Evolutionary conservation across 2,113 vertebrate species (phyloP), one percentile per base, ranked within the genome.

Genomic region (Laterallus jamaicensis): DNA sequence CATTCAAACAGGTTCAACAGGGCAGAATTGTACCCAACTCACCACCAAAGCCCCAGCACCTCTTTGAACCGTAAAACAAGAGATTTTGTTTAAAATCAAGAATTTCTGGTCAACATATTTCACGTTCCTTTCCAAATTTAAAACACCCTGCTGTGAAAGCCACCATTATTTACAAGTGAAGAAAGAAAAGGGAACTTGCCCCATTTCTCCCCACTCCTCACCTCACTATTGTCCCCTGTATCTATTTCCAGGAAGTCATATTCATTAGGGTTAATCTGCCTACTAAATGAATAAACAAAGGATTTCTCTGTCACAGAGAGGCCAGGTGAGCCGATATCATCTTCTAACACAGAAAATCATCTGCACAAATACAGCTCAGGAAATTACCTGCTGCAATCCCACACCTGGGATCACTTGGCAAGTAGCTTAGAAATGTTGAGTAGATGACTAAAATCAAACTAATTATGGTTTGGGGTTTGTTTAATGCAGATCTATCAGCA

Each of bases 231-330:
- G 98, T 99, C 97, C 97, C 97, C 95, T 97, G 98, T 98, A 98
- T 98, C 98, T 97, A 89, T 98, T 99, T 98, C 98, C 98, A 98
- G 98, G 98, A 99, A 98, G 98, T 98, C 98, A 98, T 97, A 98
- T 98, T 98, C 98, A 98, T 98, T 98, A 98, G 98, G 98, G 98
- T 98, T 98, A 98, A 99, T 98, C 98, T 98, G 97, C 98, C 98
- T 97, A 96, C 98, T 98, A 98, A 98, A 99, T 99, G 98, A 99
- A 99, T 99, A 99, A 98, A 99, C 99, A 99, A 99, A 99, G 99
- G 98, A 97, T 97, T 98, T 98, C 98, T 99, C 98, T 99, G 99
- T 99, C 98, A 97, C 96, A 22, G 91, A 96, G 90, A 93, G 94
- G 98, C 98, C 99, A 99, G 99, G 99, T 99, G 99, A 99, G 97